Evolutionary conservation across 1,140 invertebrate genomes (phyloP), one percentile per base, ranked within the genome.

Genomic region (Archivesica marissinica): DNA sequence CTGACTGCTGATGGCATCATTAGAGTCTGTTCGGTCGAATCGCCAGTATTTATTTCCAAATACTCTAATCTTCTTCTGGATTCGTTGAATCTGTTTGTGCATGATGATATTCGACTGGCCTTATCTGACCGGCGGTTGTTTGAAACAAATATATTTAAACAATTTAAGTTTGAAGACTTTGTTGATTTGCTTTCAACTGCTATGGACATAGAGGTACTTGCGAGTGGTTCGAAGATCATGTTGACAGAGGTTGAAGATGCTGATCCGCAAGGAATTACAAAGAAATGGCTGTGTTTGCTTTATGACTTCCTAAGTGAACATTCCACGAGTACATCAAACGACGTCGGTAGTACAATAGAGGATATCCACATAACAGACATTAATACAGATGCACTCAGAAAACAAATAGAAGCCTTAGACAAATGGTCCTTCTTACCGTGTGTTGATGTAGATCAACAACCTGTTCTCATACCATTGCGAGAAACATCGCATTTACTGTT

Each of bases 401-500:
- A 30, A 33, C 59, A 78, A 44, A 61, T 78, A 2, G 28, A 64
- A 64, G 7, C 25, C 1, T n/a, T 78, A 13, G 38, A 64, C n/a
- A 52, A 25, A 30, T 78, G 75, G 75, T 52, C 54, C 3, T 52
- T 78, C 64, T 78, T 78, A n/a, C 75, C 56, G 39, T 28, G 56
- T 28, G 33, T 41, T 25, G 9, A 25, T 11, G 33, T 9, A 44
- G n/a, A 28, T n/a, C 7, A 44, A 4, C 44, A 56, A 28, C 17
- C 23, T 20, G 28, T 41, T 17, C 56, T 52, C 23, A 61, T 78
- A 23, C 52, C 41, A 25, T 41, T 61, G 15, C 3, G 4, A 44
- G 30, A 78, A 20, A 61, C 20, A 33, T 9, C 2, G 0, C 28
- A 44, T 64, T 11, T 52, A n/a, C 35, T 61, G 2, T 33, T 11